Evolutionary conservation across 2,888 invertebrate genomes (phyloP), one percentile per base, ranked within the genome.

Genomic region (Standfussiana lucernea): DNA sequence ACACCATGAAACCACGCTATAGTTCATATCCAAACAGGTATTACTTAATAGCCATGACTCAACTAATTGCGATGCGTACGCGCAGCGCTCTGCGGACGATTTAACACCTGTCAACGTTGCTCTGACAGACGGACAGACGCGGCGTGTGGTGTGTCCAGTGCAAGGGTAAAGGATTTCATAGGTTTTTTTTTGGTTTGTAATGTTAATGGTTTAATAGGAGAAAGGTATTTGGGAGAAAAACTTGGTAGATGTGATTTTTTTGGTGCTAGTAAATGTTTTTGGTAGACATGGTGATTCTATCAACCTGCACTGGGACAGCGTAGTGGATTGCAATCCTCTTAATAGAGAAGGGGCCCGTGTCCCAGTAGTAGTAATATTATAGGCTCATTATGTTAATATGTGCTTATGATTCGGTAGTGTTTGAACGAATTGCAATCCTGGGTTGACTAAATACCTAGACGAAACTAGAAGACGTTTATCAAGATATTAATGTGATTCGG

Each of bases 81-180:
- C 91, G 91, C 89, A 89, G 86, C 91, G 88, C 91, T 90, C 88
- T 90, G 90, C 90, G 90, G 90, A 91, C 93, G 92, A 93, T 94
- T 94, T 94, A 95, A 95, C 95, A 96, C 95, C 95, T 95, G 96
- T 96, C 96, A 95, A 94, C 94, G 85, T 89, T 76, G 89, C 87
- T 87, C 92, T 90, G 94, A 93, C 93, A 92, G 94, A 93, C 93
- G 75, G 90, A 91, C 91, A 88, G 91, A 91, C 92, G 90, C 91
- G 91, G 90, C 90, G 90, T 91, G 91, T 86, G 89, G 89, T 87
- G 82, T 35, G 73, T 61, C 65, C 79, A 84, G 87, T 79, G 66
- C 83, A 86, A 86, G 76, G 73, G 70, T 75, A 72, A 37, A 86
- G 75, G 56, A 72, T 66, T 68, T 75, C 72, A 65, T 75, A 50